Conservation (phyloP, 2,888 invertebrate genomes). For the Acronicta leporina region DNA sequence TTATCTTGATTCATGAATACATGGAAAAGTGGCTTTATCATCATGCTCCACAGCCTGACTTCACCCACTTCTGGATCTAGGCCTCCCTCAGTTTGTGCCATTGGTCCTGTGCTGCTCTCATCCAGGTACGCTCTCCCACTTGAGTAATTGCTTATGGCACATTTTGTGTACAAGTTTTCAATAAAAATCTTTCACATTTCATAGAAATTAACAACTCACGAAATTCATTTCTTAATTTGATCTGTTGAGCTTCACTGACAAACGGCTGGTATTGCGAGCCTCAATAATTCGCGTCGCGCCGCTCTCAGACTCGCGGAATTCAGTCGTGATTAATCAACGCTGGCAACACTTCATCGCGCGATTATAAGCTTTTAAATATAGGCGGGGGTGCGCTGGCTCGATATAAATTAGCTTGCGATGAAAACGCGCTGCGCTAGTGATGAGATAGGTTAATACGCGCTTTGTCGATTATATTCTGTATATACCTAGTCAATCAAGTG, state of each 20-base stretch:
- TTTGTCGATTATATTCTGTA: conserved; percentile 25
- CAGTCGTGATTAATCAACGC: conserved; percentile 81
- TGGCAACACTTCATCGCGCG: conserved; percentile 85
- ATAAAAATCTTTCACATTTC: background rate
- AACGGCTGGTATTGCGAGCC: conserved; percentile 54
- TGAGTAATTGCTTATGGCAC: too few relatives aligned
- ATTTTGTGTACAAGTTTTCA: too few relatives aligned
- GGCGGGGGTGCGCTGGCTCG: conserved; percentile 78
- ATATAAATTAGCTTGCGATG: conserved; percentile 87
- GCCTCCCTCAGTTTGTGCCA: too few relatives aligned
- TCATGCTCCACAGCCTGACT: too few relatives aligned
- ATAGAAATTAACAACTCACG: conserved; percentile 29
- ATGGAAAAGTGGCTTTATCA: too few relatives aligned
- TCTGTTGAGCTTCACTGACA: conserved; percentile 58
- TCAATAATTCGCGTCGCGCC: conserved; percentile 61
- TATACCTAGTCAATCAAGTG: too few relatives aligned
- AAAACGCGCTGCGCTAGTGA: conserved; percentile 70
- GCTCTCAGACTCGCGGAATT: conserved; percentile 64
- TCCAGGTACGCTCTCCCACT: too few relatives aligned
- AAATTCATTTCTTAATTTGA: conserved; percentile 61
- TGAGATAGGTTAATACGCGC: conserved; percentile 37
- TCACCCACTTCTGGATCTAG: too few relatives aligned
- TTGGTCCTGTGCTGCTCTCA: too few relatives aligned
- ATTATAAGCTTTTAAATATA: conserved; percentile 88
- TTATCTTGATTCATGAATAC: too few relatives aligned